Conservation (phyloP, 2,113 vertebrate genomes). For the Marmota flaviventris region DNA sequence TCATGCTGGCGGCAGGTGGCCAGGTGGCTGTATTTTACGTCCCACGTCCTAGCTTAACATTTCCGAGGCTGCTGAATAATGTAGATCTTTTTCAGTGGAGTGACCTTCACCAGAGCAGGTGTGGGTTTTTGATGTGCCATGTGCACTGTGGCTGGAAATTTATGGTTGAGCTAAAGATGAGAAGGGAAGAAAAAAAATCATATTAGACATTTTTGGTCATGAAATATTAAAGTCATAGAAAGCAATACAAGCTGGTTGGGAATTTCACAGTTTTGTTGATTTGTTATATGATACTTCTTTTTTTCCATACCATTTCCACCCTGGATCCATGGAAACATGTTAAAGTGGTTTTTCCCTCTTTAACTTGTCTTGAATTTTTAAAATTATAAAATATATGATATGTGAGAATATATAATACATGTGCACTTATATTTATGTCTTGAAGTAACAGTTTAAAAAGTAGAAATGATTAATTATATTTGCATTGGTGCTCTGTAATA, state of each 20-base stretch:
- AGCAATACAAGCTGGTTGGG: neutral
- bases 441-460: neutral
- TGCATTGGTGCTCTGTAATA: neutral
- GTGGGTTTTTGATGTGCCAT: conserved; percentile 92
- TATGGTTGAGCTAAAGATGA: conserved; percentile 89
- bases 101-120: conserved; percentile 92
- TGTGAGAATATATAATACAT: neutral
- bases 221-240: conserved; percentile 56
- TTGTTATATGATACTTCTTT: conserved; percentile 11
- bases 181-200: conserved; percentile 68
- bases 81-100: conserved; percentile 87
- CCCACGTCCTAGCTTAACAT: conserved; percentile 86
- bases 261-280: conserved; percentile 35
- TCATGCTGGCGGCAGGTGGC: conserved; percentile 36
- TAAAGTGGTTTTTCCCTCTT: conserved; percentile 14
- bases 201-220: neutral
- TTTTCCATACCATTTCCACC: neutral
- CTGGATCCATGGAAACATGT: neutral
- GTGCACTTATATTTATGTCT: neutral
- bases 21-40: conserved; percentile 68
- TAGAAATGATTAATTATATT: neutral
- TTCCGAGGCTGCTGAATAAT: conserved; percentile 97
- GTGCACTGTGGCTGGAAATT: conserved; percentile 92
- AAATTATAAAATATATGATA: conserved; percentile 10
- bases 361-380: neutral